phyloP scores from a whole-genome alignment of 1,140 invertebrate species.

The Drosophila lini region DNA sequence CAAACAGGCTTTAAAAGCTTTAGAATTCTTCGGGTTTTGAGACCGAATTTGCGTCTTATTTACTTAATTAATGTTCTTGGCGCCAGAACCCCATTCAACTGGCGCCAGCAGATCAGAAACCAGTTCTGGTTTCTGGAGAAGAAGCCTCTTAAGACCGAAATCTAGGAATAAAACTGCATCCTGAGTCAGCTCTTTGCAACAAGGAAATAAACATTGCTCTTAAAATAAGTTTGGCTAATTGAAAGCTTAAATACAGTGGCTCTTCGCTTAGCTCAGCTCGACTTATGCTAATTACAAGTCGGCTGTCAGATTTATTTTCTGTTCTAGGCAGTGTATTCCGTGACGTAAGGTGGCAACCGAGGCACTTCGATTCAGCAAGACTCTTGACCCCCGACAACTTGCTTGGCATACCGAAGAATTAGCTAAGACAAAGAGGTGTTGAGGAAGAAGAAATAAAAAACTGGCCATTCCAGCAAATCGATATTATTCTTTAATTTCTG shows the following conservation, averaged over 20 bases:
- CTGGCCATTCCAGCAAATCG: conserved; percentile 7
- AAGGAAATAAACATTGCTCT: conserved; percentile 11
- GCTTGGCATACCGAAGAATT: conserved; percentile 18
- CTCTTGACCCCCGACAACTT: conserved; percentile 20
- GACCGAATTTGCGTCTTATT: conserved; percentile 38
- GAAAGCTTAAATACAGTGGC: conserved; percentile 32
- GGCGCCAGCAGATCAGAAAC: conserved; percentile 23
- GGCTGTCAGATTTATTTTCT: conserved; percentile 28
- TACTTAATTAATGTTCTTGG: conserved; percentile 52
- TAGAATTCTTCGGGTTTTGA: neutral
- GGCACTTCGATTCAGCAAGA: conserved; percentile 15
- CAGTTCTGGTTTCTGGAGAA: conserved; percentile 25
- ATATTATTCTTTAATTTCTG: conserved; percentile 11
- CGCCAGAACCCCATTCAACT: conserved; percentile 22
- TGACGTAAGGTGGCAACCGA: conserved; percentile 36
- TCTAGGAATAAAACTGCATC: neutral
- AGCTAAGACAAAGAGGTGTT: neutral
- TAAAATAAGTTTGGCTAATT: conserved; percentile 24
- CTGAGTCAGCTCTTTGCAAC: neutral
- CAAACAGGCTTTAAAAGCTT: conserved; percentile 22
- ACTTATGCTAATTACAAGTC: conserved; percentile 30
- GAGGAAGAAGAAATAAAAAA: conserved; percentile 4
- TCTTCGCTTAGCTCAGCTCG: neutral
- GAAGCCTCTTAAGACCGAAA: neutral
- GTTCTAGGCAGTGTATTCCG: conserved; percentile 2